These are phyloP conservation scores for Icerya purchasi DNA, from an alignment of 2,888 invertebrate genomes.

Conservation along the genomic window DNA sequence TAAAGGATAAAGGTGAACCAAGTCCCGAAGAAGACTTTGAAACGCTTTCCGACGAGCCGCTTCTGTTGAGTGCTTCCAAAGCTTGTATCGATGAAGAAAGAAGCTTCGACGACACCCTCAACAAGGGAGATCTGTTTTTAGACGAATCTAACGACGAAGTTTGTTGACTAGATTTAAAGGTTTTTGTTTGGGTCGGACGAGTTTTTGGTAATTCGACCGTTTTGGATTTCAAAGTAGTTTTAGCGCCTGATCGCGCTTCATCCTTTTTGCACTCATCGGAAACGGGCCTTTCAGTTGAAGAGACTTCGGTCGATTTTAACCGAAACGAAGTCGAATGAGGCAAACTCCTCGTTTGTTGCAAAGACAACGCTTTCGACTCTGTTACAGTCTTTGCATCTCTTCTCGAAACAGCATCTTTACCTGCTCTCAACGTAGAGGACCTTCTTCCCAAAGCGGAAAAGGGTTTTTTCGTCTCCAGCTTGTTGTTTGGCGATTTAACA, in stretches of 20 bases:
- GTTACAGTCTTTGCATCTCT: background rate
- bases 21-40: slow-evolving; percentile 29
- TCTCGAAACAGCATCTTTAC: slow-evolving; percentile 21
- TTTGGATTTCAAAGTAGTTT: background rate
- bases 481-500: slow-evolving; percentile 1
- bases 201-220: slow-evolving; percentile 2
- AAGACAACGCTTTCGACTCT: background rate
- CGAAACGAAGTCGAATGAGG: background rate
- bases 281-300: background rate
- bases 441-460: background rate
- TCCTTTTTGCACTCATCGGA: too few relatives aligned
- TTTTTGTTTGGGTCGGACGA: background rate
- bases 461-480: background rate
- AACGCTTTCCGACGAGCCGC: slow-evolving; percentile 24
- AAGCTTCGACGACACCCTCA: slow-evolving; percentile 18
- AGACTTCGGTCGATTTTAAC: background rate
- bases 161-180: slow-evolving; percentile 4
- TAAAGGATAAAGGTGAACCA: slow-evolving; percentile 29
- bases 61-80: slow-evolving; percentile 16
- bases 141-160: slow-evolving; percentile 6
- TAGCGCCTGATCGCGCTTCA: too few relatives aligned
- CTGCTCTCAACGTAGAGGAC: slow-evolving; percentile 28
- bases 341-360: background rate
- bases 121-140: slow-evolving; percentile 15
- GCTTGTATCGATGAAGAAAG: slow-evolving; percentile 19